Base-by-base conservation (phyloP, 1,140 invertebrate species). In the Stegodyphus mimosarum region DNA sequence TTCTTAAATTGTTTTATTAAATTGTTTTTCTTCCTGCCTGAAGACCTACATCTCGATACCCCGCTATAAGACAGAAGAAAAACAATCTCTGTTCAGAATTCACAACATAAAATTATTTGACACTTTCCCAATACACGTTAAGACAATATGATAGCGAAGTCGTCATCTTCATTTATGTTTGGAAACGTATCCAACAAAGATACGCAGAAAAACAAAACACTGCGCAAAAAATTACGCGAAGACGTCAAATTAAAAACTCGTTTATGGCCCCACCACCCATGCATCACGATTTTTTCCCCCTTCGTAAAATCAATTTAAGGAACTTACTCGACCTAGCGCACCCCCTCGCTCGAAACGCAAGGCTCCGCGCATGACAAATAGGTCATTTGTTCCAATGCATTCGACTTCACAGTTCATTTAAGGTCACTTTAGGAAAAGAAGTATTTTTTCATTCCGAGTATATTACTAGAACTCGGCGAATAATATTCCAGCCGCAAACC, bases 361-460 rank as follows among this genome's bases (percentile, higher is more conserved):
- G 33, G 33, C 33, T 33, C 33, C 52, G 11, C 7, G 73, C 55
- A 76, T 76, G 81, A 84, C 76, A 75, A 84, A 84, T 84, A 75
- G 81, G 18, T 70, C 50, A 84, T 84, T 84, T 84, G 72, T 76
- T 84, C 73, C 72, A 70, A 76, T 70, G 73, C 81, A 69, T 75
- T 75, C 73, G 73, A 84, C 60, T 84, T 76, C 64, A 84, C 81
- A 75, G 72, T 76, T 84, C 81, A 76, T 84, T 84, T 75, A 84
- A 84, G 81, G 81, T 75, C 81, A 63, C 51, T 67, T 75, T 70
- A 60, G 50, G 49, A 48, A 66, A 76, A 15, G 17, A 83, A 64
- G 50, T 10, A 3, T 55, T 13, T 66, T 63, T 76, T 11, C 52
- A 33, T 33, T 33, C 33, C 33, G 33, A 51, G 15, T n/a, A 71